Conservation (phyloP, 1,140 invertebrate genomes). For the Eciton burchellii region DNA sequence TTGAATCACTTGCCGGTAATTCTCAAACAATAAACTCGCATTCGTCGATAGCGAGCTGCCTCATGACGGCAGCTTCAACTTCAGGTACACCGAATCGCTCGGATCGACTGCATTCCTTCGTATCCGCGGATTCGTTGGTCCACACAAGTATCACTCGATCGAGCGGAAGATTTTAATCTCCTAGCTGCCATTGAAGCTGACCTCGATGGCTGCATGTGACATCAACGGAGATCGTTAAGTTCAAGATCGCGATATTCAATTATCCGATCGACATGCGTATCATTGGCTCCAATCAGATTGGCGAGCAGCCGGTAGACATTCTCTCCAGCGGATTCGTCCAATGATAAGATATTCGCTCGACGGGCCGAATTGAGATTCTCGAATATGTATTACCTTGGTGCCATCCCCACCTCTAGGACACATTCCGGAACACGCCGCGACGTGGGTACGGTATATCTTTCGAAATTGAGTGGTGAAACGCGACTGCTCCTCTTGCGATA, state of each 20-base stretch:
- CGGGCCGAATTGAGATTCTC: conserved; percentile 52
- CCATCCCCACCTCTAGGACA: conserved; percentile 21
- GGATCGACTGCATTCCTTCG: too few species aligned
- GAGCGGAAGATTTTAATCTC: too few species aligned
- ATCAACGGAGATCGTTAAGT: background rate
- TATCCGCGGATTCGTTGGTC: too few species aligned
- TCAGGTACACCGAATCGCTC: too few species aligned
- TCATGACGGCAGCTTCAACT: too few species aligned
- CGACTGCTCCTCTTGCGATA: conserved; percentile 24
- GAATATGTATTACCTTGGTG: conserved; percentile 44
- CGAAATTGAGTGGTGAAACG: conserved; percentile 56
- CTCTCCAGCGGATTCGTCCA: conserved; percentile 10
- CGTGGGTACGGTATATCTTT: conserved; percentile 53
- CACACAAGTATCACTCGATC: too few species aligned
- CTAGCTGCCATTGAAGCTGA: background rate
- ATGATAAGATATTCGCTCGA: conserved; percentile 34
- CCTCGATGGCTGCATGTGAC: background rate
- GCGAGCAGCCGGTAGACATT: conserved; percentile 30
- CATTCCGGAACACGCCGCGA: conserved; percentile 41
- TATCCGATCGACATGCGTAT: background rate
- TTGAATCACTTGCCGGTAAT: conserved; percentile 41
- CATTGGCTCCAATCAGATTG: conserved; percentile 41
- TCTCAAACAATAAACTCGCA: conserved; percentile 41
- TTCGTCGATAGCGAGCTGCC: background rate
- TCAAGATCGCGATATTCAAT: background rate